Evolutionary conservation across 2,113 vertebrate genomes (phyloP), one percentile per base, ranked within the genome.

Genomic region (Proteles cristata): DNA sequence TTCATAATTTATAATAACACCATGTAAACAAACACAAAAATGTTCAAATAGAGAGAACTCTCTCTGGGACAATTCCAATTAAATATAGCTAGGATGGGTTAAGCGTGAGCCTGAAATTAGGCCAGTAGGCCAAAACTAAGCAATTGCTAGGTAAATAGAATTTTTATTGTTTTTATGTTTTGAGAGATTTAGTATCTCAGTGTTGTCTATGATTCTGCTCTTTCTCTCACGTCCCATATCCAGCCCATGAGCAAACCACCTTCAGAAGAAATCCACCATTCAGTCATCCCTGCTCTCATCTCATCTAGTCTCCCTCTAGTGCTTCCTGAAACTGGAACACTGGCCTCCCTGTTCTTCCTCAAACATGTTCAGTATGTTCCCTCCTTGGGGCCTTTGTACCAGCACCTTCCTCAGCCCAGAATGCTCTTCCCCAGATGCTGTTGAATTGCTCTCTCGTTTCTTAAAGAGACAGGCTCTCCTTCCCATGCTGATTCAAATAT

Each of bases 11-110:
- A 83, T 15, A 65, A 4, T 92, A 76, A 73, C 3, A 80, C 7
- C 7, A 39, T 10, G 2, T n/a, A 87, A 58, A 95, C 48, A 93
- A 45, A 94, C 69, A 65, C 25, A 73, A 92, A 77, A 85, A 73
- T 28, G 25, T 87, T 92, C 48, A 93, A 85, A 95, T 35, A 74
- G 11, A 85, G 69, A 93, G 35, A 86, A 79, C 58, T 88, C 17
- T 83, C 83, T 76, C 19, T 87, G 15, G 83, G 55, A 45, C 26
- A 21, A 80, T 58, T 87, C 76, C 45, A 79, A 31, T 35, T 23
- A 77, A 73, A 65, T 55, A 53, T 16, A 19, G 45, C 26, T 50
- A 71, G 33, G 31, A 82, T 63, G 26, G 50, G 16, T 77, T 48
- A 94, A 35, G 31, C 43, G 4, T 35, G 26, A 94, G 28, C 68